Base-by-base conservation (phyloP, 2,888 invertebrate species). In the Chrysolina americana region DNA sequence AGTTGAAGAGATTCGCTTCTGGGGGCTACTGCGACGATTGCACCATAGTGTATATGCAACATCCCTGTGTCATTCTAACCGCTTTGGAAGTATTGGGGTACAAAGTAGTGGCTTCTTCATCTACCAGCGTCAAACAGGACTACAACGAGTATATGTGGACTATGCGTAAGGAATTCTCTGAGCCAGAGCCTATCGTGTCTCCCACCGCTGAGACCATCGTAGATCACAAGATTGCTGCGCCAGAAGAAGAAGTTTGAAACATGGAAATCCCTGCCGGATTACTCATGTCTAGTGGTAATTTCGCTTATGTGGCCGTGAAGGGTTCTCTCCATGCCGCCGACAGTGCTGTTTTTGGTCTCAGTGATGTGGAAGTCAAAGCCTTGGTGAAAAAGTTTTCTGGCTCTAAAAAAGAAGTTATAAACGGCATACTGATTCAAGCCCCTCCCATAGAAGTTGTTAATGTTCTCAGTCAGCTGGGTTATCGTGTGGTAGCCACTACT, bases 111-210 rank as follows among this genome's bases (percentile, higher is more conserved):
- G 95, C 96, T 73, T 95, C 95, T 17, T 95, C 95, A 77, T 95
- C 95, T 71, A 95, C 95, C 69, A 93, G 94, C 77, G 94, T 95
- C 28, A 95, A 95, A 87, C 95, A 95, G 88, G 95, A 95, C 86
- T 95, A 95, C 86, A 95, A 95, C 90, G 96, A 96, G 87, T 96
- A 96, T 84, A 95, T 96, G 94, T 96, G 96, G 96, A 96, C 96
- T 88, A 95, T 96, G 94, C 93, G 95, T 90, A 95, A 95, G 87
- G 95, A 96, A 83, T 96, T 96, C 87, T 90, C 92, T 56, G 94
- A 94, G 84, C 95, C 95, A 71, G 96, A 96, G 87, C 95, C 95
- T 28, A 62, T 70, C 19, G 53, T 50, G 56, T 41, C 62, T 21
- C 63, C 65, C 11, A 68, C 74, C 17, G 63, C 66, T 41, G 74